phyloP scores from a whole-genome alignment of 2,113 vertebrate genomes.

The Dromas ardeola region DNA sequence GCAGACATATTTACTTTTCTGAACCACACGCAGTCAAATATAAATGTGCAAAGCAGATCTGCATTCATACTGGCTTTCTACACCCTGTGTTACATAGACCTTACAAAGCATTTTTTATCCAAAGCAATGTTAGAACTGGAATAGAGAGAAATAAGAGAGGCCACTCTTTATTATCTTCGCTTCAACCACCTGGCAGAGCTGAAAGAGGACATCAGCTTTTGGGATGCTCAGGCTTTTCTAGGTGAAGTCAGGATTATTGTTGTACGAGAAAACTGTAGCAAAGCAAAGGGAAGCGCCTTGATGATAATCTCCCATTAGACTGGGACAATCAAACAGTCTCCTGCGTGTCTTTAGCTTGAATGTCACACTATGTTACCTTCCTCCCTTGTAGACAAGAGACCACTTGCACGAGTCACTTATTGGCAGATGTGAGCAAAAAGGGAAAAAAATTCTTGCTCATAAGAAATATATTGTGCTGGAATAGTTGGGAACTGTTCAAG shows the following conservation, averaged over 20 bases:
- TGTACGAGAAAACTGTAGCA: not conserved
- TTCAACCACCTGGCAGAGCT: not conserved
- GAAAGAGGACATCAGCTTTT: not conserved
- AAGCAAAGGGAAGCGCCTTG: not conserved
- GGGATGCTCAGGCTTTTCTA: not conserved
- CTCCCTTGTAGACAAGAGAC: not conserved
- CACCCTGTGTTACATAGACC: not conserved
- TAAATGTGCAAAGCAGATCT: not conserved
- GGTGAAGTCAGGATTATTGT: not conserved
- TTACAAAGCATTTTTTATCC: not conserved
- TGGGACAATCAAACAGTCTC: not conserved
- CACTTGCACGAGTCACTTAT: not conserved
- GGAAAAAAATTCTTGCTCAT: not conserved
- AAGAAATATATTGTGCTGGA: not conserved
- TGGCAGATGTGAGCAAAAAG: not conserved
- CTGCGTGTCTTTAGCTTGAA: not conserved
- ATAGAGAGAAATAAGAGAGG: not conserved
- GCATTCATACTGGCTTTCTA: not conserved
- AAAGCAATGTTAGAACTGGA: not conserved
- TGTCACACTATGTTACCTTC: too few species aligned
- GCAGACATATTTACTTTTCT: not conserved
- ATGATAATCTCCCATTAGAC: not conserved
- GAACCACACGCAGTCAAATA: not conserved
- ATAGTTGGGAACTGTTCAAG: not conserved
- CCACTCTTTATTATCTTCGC: not conserved